Evolutionary conservation across 2,113 vertebrate species (phyloP), one percentile per base, ranked within the genome.

Genomic region (Epinephelus moara): DNA sequence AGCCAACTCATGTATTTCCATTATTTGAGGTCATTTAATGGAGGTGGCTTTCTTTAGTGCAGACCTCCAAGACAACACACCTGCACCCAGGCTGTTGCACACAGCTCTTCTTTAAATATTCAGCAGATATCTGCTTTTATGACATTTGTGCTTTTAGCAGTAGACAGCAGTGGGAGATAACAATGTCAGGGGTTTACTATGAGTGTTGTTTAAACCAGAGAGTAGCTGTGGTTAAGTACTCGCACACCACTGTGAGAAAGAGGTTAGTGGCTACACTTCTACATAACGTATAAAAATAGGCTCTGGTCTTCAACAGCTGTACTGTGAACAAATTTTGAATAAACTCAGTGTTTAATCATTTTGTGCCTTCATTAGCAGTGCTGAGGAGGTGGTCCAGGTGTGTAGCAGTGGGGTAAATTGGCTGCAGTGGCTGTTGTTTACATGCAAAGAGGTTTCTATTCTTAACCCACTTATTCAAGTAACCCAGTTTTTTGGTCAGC

Each of bases 351-450:
- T 88, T 88, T 88, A 88, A 92, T 91, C 82, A 92, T 83, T 78
- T 77, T 81, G 56, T 82, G 77, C 37, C 69, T 60, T 75, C 75
- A 85, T 85, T 82, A 78, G 72, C 37, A 19, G 70, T 70, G 50
- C 66, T 56, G 60, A 90, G 53, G 85, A 80, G 86, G 90, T 93
- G 90, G 86, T 86, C 78, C 87, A 93, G 88, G 83, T 93, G 90
- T 86, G 81, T 17, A 79, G 60, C 82, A 67, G 78, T 78, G 75
- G 73, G 72, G 82, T 84, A 82, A 86, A 85, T 75, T 77, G 75
- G 69, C 68, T 80, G 53, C 85, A 89, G 63, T 57, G 47, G 23
- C 75, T 76, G 50, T 47, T 86, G 70, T 85, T 90, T 88, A 86
- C 63, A 79, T 62, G 76, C 63, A 85, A 59, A 83, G 66, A 85